Evolutionary conservation across 2,113 vertebrate species (phyloP), one percentile per base, ranked within the genome.

Genomic region (Bombycilla garrulus): DNA sequence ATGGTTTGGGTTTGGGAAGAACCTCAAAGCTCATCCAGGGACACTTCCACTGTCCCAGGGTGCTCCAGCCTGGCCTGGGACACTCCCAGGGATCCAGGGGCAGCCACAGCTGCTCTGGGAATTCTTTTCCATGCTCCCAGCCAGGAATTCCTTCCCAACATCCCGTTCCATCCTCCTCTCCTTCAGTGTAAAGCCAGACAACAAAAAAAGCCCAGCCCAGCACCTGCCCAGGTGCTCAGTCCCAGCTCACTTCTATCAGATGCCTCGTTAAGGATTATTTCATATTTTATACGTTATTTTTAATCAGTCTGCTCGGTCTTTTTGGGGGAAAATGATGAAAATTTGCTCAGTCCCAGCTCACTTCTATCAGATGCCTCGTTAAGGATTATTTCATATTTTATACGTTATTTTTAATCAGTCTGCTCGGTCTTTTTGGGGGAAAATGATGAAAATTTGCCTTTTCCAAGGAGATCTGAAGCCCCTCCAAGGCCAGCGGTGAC

Each of bases 291-390:
- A 4, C 6, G 2, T 15, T 11, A 20, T 35, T 66, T 54, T 18
- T 28, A 69, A 61, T 61, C 9, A 25, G 18, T 19, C 40, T 42
- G 44, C 36, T 60, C 48, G 44, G 29, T 57, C 24, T 20, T 25
- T 0, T 1, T 14, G 6, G 22, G 14, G 11, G 2, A 4, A 23
- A 51, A 28, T 2, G 10, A 36, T 7, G 10, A 44, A 86, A 90
- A 67, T 15, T 4, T 40, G 29, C 20, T 33, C 61, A 26, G 33
- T 3, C 81, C 80, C 77, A 14, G 67, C 62, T 4, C 33, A 9
- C 17, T 51, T 29, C 29, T 8, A 17, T 11, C 33, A 57, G 11
- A 56, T 1, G 23, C 14, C 12, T 22, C 5, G 1, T 14, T 3
- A 38, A 69, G 53, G 5, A 19, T 8, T 13, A 21, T 11, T 69